Evolutionary conservation across 2,888 invertebrate genomes (phyloP).

Genomic region (Lysandra bellargus): DNA sequence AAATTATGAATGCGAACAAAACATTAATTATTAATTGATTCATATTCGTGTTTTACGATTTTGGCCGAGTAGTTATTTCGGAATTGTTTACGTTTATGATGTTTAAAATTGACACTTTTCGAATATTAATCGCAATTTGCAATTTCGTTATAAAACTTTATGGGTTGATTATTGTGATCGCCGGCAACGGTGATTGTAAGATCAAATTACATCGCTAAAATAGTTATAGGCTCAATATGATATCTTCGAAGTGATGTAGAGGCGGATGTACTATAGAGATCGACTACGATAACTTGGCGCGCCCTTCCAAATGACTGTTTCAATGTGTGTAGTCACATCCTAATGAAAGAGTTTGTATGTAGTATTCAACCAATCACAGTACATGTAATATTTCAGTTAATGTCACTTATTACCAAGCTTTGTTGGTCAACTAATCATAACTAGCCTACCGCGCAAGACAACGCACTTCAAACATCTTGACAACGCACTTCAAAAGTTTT

Average conservation of each 20-base stretch:
- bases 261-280: background rate
- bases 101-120: conserved; percentile 26
- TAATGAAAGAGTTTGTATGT: no score
- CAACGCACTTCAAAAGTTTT: no score
- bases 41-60: conserved; percentile 18
- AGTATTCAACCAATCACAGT: no score
- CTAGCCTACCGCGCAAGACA: no score
- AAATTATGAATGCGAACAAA: conserved; percentile 15
- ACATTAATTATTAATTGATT: conserved; percentile 17
- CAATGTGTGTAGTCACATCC: no score
- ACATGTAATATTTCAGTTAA: no score
- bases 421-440: no score
- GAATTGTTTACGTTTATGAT: conserved; percentile 29
- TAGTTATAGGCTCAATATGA: background rate
- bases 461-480: no score
- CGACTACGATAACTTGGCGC: no score
- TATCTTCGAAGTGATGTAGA: background rate
- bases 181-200: background rate
- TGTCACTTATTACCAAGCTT: no score
- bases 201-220: background rate
- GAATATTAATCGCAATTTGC: conserved; percentile 14
- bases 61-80: background rate
- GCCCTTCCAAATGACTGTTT: no score
- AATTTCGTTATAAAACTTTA: conserved; percentile 4
- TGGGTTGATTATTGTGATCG: background rate